Percentiles rank a stretch among this genome's conserved stretches.
Conservation (phyloP, 1,140 invertebrate genomes). For the Sminthurinus signatus region DNA sequence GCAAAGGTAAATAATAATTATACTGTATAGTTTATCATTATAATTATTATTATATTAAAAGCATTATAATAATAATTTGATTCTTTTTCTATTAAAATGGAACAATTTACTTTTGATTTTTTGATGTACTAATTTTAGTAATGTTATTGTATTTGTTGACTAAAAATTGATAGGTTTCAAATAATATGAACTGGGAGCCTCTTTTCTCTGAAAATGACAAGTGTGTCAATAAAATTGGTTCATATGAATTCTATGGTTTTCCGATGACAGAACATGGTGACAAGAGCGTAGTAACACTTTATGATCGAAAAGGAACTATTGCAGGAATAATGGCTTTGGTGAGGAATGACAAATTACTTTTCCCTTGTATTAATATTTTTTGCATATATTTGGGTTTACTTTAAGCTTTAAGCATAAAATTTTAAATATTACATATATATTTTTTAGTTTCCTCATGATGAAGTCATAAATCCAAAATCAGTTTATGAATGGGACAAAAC, state of each 20-base stretch:
- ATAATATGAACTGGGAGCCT: not conserved
- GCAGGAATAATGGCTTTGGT: conserved; percentile 27
- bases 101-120: no score
- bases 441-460: conserved; percentile 5
- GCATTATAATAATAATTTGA: no score
- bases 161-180: not conserved
- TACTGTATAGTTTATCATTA: no score
- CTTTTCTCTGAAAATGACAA: not conserved
- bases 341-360: no score
- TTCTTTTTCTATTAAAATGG: no score
- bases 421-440: no score
- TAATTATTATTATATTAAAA: no score
- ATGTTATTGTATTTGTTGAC: not conserved
- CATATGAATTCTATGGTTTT: conserved; percentile 4
- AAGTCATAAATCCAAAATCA: not conserved
- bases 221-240: not conserved
- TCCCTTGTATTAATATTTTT: no score
- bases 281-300: conserved; percentile 2
- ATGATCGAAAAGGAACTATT: conserved; percentile 26
- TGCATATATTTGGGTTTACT: no score
- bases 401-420: no score
- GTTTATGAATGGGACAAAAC: not conserved
- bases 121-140: no score
- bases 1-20: not conserved
- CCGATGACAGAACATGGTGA: conserved; percentile 8